Evolutionary conservation across 2,797 vertebrate genomes (phyloP), one percentile per base, ranked within the genome.

Genomic region (Ptychobarbus kaznakovi): DNA sequence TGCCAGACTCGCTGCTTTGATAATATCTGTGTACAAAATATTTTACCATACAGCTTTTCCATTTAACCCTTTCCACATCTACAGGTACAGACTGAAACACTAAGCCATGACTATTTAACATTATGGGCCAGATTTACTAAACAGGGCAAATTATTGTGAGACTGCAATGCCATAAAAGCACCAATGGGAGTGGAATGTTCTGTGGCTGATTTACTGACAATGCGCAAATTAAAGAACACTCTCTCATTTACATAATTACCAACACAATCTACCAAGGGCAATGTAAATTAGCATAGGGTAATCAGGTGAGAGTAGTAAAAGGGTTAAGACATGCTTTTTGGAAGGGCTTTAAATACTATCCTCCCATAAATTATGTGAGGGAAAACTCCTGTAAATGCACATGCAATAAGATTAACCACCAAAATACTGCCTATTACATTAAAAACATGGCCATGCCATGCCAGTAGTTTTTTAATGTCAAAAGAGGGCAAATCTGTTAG

Each of bases 1-100:
- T 10, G 65, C 44, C 44, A 76, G n/a, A 40, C 22, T 66, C 16
- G 1, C 12, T 63, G 56, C 53, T 83, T 75, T 83, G 69, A 75
- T 83, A 73, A 74, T 73, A 15, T 63, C 38, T 46, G 18, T 82
- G 40, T 42, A 61, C 44, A 68, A 53, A 51, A 68, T 80, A 81
- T 81, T 81, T 69, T n/a, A 68, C 28, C 28, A 35, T 53, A 22
- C 16, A 32, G 77, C 25, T 46, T 11, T 65, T 18, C 42, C 42
- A 22, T 80, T 65, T 66, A 65, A 32, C 46, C 20, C 20, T 69
- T 66, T 38, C 4, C 49, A 20, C 35, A 44, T 44, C 18, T 25
- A 40, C 35, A 69, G 79, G 49, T 56, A 42, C 66, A 70, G 35
- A 58, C 49, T 6, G 6, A 82, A 22, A 56, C 51, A 53, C 16